These are phyloP conservation scores for Apolygus lucorum DNA, from an alignment of 1,140 invertebrate genomes.

Conservation along the genomic window DNA sequence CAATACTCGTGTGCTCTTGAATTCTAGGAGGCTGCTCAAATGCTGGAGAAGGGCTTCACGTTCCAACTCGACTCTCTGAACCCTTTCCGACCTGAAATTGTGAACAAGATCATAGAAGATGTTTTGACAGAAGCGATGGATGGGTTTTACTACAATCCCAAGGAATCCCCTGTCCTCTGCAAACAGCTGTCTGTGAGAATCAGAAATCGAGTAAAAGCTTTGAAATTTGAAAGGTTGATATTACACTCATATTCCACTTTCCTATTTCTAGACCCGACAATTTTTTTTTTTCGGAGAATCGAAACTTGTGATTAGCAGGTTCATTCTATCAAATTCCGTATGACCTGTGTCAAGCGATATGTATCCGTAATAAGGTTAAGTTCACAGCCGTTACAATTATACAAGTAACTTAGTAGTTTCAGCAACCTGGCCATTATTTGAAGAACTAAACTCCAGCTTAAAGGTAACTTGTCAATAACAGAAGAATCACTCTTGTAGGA, in stretches of 20 bases:
- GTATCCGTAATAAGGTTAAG: not conserved
- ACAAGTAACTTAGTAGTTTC: not conserved
- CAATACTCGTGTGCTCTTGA: too few species aligned
- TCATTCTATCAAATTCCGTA: not conserved
- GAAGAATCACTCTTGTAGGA: too few species aligned
- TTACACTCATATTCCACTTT: not conserved
- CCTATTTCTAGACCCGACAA: too few species aligned
- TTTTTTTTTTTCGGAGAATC: not conserved
- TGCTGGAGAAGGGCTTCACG: slow-evolving; percentile 15
- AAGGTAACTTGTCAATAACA: too few species aligned
- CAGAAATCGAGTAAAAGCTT: slow-evolving; percentile 14
- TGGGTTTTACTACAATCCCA: slow-evolving; percentile 20
- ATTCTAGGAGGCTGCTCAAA: not conserved
- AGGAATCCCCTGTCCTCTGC: slow-evolving; percentile 19
- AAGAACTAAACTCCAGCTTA: too few species aligned
- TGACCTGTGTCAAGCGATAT: not conserved
- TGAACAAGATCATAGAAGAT: slow-evolving; percentile 23
- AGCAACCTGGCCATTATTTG: too few species aligned
- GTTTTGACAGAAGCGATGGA: slow-evolving; percentile 20
- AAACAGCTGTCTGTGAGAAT: slow-evolving; percentile 18
- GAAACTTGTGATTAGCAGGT: not conserved
- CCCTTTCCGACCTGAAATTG: slow-evolving; percentile 21
- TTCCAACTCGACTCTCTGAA: slow-evolving; percentile 23
- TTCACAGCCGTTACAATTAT: not conserved
- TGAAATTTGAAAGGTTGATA: slow-evolving; percentile 22